Conservation (phyloP, 2,888 invertebrate species). For the Phragmatobia fuliginosa region DNA sequence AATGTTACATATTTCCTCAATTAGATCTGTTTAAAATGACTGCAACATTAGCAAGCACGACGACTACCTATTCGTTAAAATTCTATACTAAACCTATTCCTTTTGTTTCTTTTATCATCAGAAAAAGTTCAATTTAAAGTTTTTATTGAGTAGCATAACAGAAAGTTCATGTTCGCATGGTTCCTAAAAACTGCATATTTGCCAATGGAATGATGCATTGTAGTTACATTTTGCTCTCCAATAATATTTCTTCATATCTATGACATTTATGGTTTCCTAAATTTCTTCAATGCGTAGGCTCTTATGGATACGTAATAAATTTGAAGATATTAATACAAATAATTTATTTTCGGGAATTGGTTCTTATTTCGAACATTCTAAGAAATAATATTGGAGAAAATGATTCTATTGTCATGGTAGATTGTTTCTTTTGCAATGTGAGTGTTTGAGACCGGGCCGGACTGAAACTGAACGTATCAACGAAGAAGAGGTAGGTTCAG, state of each 20-base stretch:
- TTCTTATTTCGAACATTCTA: not conserved
- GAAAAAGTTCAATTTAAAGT: slow-evolving; percentile 12
- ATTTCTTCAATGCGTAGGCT: not conserved
- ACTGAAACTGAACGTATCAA: slow-evolving; percentile 79
- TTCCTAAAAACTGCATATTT: slow-evolving; percentile 41
- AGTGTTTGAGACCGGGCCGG: slow-evolving; percentile 79
- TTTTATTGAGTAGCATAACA: slow-evolving; percentile 29
- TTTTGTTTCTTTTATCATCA: slow-evolving; percentile 38
- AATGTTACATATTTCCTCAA: slow-evolving; percentile 67
- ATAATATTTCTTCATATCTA: slow-evolving; percentile 74
- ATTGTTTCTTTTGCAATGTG: slow-evolving; percentile 85
- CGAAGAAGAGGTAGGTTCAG: slow-evolving; percentile 85
- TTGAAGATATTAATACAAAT: not conserved
- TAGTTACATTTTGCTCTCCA: slow-evolving; percentile 67
- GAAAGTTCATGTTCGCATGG: slow-evolving; percentile 47
- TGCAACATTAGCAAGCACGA: slow-evolving; percentile 53
- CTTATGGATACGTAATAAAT: not conserved
- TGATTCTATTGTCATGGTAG: slow-evolving; percentile 86
- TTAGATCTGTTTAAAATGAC: slow-evolving; percentile 63
- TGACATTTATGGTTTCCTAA: not conserved
- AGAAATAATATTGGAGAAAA: slow-evolving; percentile 83
- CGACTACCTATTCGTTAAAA: slow-evolving; percentile 26
- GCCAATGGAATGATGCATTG: slow-evolving; percentile 54
- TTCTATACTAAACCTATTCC: too few relatives aligned
- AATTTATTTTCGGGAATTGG: not conserved